Evolutionary conservation across 2,888 invertebrate species (phyloP).

Genomic region (Eilema depressum): DNA sequence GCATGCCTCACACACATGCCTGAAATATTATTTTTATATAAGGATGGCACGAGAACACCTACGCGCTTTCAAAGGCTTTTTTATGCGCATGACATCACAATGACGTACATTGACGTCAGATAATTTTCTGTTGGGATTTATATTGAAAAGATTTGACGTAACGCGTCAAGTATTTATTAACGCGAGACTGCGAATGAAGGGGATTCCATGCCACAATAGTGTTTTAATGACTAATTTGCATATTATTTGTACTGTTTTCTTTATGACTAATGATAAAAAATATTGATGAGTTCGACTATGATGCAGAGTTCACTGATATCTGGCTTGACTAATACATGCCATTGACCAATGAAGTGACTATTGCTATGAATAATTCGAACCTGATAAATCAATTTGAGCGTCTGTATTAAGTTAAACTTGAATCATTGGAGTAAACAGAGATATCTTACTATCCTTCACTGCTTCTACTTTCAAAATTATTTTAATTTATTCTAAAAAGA

Average conservation of each 20-base stretch:
- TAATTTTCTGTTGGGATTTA: conserved; percentile 18
- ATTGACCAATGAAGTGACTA: not conserved
- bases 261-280: conserved; percentile 11
- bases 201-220: conserved; percentile 27
- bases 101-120: conserved; percentile 44
- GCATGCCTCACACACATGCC: not conserved
- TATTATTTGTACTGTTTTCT: conserved; percentile 18
- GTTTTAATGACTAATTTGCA: conserved; percentile 16
- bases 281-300: not conserved
- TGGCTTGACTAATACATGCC: not conserved
- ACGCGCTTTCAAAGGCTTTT: conserved; percentile 49
- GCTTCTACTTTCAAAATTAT: too few relatives aligned
- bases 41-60: not conserved
- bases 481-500: not conserved
- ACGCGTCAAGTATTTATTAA: conserved; percentile 12
- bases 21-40: not conserved
- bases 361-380: not conserved
- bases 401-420: not conserved
- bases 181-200: conserved; percentile 22
- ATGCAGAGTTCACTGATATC: not conserved
- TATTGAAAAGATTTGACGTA: conserved; percentile 33
- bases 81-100: conserved; percentile 49
- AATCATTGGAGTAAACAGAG: not conserved
- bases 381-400: not conserved
- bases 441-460: too few relatives aligned